A percentile compares a stretch with the other conserved stretches of the same genome.
phyloP scores from a whole-genome alignment of 2,888 invertebrate genomes.

The Pomacea canaliculata region DNA sequence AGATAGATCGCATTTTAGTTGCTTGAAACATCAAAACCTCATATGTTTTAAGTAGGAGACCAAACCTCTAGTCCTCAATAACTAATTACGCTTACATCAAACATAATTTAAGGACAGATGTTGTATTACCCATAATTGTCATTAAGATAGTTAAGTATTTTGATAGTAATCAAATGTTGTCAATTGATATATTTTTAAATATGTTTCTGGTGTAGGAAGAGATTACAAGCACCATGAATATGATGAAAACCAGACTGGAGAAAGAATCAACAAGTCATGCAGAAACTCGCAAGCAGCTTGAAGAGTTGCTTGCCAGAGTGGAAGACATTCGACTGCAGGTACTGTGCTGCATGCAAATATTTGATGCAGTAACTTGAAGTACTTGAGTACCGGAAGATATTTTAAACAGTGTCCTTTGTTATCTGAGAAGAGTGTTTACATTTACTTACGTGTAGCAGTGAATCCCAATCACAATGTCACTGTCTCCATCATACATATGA shows the following conservation, averaged over 20 bases:
- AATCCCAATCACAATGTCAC: not conserved
- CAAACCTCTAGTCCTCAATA: no score
- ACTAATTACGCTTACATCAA: no score
- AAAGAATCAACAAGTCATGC: constrained; percentile 89
- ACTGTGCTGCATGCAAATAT: not conserved
- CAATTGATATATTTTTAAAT: not conserved
- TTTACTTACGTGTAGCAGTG: not conserved
- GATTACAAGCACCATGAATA: constrained; percentile 83
- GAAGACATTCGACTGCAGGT: constrained; percentile 46
- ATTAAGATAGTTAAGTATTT: not conserved
- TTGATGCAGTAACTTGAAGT: not conserved
- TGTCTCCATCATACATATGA: no score
- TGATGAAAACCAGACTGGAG: constrained; percentile 89
- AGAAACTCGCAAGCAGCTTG: constrained; percentile 84
- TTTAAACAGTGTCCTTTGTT: not conserved
- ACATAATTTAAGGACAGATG: not conserved
- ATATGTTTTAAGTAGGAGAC: no score
- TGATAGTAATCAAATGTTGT: not conserved
- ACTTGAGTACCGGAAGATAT: not conserved
- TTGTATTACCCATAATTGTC: not conserved
- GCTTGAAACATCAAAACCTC: no score
- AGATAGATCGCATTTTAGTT: no score
- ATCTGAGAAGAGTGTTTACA: not conserved
- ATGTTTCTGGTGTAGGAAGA: constrained; percentile 76
- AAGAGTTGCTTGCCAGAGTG: constrained; percentile 76